Evolutionary conservation across 1,140 invertebrate genomes (phyloP).

Genomic region (Drosophila pachea): DNA sequence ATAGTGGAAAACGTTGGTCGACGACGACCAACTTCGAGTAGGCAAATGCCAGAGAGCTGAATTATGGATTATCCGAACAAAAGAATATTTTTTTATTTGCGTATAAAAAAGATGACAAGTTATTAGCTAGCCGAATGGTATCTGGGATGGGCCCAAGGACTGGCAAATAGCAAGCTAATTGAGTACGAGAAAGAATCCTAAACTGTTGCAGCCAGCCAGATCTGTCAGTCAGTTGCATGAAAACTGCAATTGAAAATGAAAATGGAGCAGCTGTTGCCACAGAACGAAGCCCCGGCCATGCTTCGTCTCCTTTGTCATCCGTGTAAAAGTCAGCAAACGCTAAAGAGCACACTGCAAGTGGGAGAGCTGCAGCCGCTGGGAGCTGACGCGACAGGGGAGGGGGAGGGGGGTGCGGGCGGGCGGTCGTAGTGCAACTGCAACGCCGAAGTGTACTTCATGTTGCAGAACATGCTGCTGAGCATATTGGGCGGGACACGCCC

Average conservation of each 20-base stretch:
- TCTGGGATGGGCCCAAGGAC: constrained; percentile 12
- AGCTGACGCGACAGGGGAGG: neutral
- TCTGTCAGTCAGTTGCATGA: constrained; percentile 24
- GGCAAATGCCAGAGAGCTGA: constrained; percentile 48
- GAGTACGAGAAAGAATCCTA: constrained; percentile 52
- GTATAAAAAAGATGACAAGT: constrained; percentile 60
- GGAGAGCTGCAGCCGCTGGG: neutral
- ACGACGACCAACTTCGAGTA: constrained; percentile 63
- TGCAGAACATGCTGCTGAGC: constrained; percentile 39
- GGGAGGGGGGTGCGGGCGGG: neutral
- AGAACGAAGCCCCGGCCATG: constrained; percentile 27
- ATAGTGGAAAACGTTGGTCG: constrained; percentile 9
- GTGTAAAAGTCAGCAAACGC: constrained; percentile 71
- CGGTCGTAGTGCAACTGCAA: neutral
- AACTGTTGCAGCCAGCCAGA: constrained; percentile 29
- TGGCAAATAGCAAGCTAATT: constrained; percentile 30
- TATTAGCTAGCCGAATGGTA: constrained; percentile 53
- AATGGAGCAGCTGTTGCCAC: constrained; percentile 62
- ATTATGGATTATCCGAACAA: constrained; percentile 21
- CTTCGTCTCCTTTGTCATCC: constrained; percentile 29
- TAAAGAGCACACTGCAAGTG: constrained; percentile 57
- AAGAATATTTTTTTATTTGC: constrained; percentile 64
- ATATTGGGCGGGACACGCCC: constrained; percentile 16
- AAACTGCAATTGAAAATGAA: constrained; percentile 52
- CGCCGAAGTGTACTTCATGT: constrained; percentile 31